These are phyloP conservation scores for Drosophila virilis DNA, from an alignment of 1,140 invertebrate species.

Conservation along the genomic window DNA sequence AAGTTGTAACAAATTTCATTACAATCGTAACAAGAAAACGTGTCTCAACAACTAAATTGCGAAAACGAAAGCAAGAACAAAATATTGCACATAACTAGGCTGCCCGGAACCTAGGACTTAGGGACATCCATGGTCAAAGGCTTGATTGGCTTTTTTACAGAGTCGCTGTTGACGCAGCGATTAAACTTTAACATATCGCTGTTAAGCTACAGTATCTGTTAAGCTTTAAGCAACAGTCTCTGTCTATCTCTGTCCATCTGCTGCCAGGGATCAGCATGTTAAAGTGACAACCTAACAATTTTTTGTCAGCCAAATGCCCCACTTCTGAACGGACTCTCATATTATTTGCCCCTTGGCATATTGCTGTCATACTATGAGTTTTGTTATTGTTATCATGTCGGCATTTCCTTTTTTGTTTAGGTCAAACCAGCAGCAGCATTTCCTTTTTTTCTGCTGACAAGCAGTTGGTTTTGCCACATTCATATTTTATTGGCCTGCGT, in stretches of 20 bases:
- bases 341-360: slow-evolving; percentile 54
- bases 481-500: slow-evolving; percentile 61
- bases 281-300: slow-evolving; percentile 11
- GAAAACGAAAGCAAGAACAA: slow-evolving; percentile 61
- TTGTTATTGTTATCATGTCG: slow-evolving; percentile 57
- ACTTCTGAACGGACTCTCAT: slow-evolving; percentile 20
- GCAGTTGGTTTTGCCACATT: slow-evolving; percentile 43
- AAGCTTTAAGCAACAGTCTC: slow-evolving; percentile 9
- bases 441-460: slow-evolving; percentile 64
- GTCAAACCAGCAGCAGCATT: slow-evolving; percentile 59
- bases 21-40: slow-evolving; percentile 81
- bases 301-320: neutral
- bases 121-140: slow-evolving; percentile 33
- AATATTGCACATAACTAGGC: slow-evolving; percentile 43
- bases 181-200: slow-evolving; percentile 23
- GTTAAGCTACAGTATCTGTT: slow-evolving; percentile 10
- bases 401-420: slow-evolving; percentile 44
- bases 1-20: slow-evolving; percentile 82
- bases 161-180: neutral
- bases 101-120: neutral
- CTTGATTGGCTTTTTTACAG: slow-evolving; percentile 64
- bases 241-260: neutral
- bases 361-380: slow-evolving; percentile 49
- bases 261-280: slow-evolving; percentile 4
- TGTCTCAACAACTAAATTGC: slow-evolving; percentile 80